Conservation (phyloP, 1,140 invertebrate species). For the Whitmania pigra region DNA sequence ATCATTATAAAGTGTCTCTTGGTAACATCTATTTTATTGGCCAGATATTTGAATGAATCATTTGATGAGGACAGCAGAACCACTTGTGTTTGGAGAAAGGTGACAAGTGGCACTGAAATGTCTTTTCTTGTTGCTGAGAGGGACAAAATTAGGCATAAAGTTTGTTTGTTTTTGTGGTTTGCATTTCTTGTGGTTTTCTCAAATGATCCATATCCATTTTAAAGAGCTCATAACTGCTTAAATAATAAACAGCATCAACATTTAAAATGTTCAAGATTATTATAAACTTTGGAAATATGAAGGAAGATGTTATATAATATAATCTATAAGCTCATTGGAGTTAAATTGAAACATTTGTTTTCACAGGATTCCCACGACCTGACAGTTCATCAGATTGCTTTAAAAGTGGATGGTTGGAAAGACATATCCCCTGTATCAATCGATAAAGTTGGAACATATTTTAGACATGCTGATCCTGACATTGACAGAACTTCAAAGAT, state of each 20-base stretch:
- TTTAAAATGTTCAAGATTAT: too few relatives aligned
- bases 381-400: slow-evolving; percentile 68
- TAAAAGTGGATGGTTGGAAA: slow-evolving; percentile 79
- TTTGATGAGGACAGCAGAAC: too few relatives aligned
- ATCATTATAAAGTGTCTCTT: neutral
- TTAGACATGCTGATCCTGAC: slow-evolving; percentile 56
- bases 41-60: slow-evolving; percentile 2
- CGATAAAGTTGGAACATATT: slow-evolving; percentile 86
- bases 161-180: slow-evolving; percentile 22
- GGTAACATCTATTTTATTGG: neutral
- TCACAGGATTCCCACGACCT: slow-evolving; percentile 62
- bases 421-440: slow-evolving; percentile 74
- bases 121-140: slow-evolving; percentile 50
- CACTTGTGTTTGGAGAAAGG: slow-evolving; percentile 30
- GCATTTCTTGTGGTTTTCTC: too few relatives aligned
- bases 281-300: too few relatives aligned
- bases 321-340: slow-evolving; percentile 6
- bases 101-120: slow-evolving; percentile 34
- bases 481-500: slow-evolving; percentile 29
- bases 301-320: neutral
- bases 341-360: slow-evolving; percentile 5
- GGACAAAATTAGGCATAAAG: slow-evolving; percentile 48
- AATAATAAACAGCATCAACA: too few relatives aligned
- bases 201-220: too few relatives aligned
- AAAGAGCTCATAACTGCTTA: too few relatives aligned